Percentiles rank a stretch among this genome's conserved stretches.
phyloP scores from a whole-genome alignment of 1,140 invertebrate species.

The Rhagoletis zephyria region DNA sequence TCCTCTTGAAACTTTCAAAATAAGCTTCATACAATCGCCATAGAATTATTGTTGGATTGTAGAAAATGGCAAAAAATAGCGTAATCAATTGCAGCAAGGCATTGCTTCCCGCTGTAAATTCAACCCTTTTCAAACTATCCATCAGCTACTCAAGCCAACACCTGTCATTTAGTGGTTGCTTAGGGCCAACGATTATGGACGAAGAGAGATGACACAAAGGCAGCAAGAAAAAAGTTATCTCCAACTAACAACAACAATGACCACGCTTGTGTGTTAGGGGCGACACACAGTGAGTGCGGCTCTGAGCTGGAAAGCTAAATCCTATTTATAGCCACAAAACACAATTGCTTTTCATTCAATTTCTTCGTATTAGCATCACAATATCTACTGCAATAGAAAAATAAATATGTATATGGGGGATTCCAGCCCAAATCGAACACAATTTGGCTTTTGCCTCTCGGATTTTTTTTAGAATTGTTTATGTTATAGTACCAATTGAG shows the following conservation, averaged over 20 bases:
- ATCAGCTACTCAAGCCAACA: constrained; percentile 15
- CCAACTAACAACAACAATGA: constrained; percentile 6
- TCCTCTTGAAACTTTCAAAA: too few species aligned
- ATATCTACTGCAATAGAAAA: not conserved
- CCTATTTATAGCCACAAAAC: constrained; percentile 33
- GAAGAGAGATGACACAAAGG: not conserved
- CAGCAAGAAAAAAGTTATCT: not conserved
- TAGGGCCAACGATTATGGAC: not conserved
- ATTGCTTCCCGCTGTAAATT: not conserved
- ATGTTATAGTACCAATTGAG: too few species aligned
- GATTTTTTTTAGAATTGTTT: too few species aligned
- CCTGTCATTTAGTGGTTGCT: constrained; percentile 39
- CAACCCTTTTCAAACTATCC: constrained; percentile 1
- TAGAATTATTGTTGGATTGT: constrained; percentile 2
- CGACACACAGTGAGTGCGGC: not conserved
- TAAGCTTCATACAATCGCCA: too few species aligned
- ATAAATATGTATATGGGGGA: not conserved
- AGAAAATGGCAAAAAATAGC: constrained; percentile 1
- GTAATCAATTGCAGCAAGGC: too few species aligned
- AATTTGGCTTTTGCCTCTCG: too few species aligned
- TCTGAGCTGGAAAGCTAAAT: not conserved
- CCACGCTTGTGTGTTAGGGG: not conserved
- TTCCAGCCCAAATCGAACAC: too few species aligned
- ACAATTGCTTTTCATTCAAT: constrained; percentile 43
- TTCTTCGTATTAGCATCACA: constrained; percentile 34